Evolutionary conservation across 2,888 invertebrate genomes (phyloP).

Genomic region (Sphaerophoria rueppellii): DNA sequence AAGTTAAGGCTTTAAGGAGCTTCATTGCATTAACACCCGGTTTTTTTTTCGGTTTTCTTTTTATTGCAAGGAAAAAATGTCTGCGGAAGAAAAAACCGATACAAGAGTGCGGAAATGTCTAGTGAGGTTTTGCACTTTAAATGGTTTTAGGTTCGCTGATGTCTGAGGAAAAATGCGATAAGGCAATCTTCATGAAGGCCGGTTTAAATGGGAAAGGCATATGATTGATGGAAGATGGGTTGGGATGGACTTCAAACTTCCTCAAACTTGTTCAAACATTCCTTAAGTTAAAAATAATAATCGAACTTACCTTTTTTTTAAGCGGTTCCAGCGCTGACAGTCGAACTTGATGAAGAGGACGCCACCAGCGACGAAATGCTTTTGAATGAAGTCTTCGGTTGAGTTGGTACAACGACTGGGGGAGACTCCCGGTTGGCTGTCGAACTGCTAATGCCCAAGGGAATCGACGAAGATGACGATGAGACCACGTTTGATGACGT

Average conservation of each 20-base stretch:
- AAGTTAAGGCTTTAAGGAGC: slow-evolving; percentile 35
- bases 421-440: slow-evolving; percentile 34
- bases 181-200: slow-evolving; percentile 21
- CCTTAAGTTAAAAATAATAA: background rate
- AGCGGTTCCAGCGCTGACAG: slow-evolving; percentile 67
- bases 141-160: slow-evolving; percentile 19
- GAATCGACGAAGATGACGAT: slow-evolving; percentile 47
- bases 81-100: slow-evolving; percentile 45
- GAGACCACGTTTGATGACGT: slow-evolving; percentile 73
- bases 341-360: slow-evolving; percentile 60
- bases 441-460: background rate
- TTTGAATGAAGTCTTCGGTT: slow-evolving; percentile 72
- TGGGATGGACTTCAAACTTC: slow-evolving; percentile 13
- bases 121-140: slow-evolving; percentile 27
- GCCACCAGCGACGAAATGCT: slow-evolving; percentile 73
- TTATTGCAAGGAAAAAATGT: slow-evolving; percentile 37
- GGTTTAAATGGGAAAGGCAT: background rate
- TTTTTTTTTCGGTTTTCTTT: slow-evolving; percentile 5
- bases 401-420: slow-evolving; percentile 19
- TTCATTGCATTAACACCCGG: slow-evolving; percentile 65
- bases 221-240: slow-evolving; percentile 23
- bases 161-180: background rate
- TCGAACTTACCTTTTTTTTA: slow-evolving; percentile 55
- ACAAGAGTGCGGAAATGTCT: slow-evolving; percentile 48
- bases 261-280: slow-evolving; percentile 18